Percentiles rank a stretch among this genome's conserved stretches.
phyloP scores from a whole-genome alignment of 1,140 invertebrate genomes.

The Apis laboriosa region DNA sequence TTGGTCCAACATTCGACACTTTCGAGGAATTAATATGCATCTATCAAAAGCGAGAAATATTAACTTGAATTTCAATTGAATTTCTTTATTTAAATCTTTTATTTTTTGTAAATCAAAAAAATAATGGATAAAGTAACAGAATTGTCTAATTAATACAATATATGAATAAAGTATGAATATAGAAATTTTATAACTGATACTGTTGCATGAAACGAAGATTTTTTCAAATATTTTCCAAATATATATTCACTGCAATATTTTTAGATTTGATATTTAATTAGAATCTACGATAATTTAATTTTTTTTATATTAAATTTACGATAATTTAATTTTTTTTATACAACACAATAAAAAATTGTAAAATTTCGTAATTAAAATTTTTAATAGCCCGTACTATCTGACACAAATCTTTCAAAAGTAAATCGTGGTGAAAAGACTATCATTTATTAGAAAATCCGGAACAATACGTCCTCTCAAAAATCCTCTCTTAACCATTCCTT shows the following conservation, averaged over 20 bases:
- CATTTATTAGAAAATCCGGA: not conserved
- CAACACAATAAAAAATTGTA: too few relatives aligned
- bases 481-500: not conserved
- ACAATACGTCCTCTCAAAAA: not conserved
- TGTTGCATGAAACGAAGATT: not conserved
- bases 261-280: not conserved
- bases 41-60: not conserved
- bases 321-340: too few relatives aligned
- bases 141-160: not conserved
- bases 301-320: not conserved
- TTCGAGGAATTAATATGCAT: not conserved
- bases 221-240: not conserved
- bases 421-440: not conserved
- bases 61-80: not conserved
- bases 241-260: not conserved
- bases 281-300: not conserved
- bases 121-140: not conserved
- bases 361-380: not conserved
- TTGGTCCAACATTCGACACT: not conserved
- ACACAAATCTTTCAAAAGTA: not conserved
- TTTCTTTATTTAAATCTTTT: not conserved
- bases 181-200: not conserved
- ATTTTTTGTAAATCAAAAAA: not conserved
- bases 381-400: fast-evolving
- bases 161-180: too few relatives aligned